phyloP scores from a whole-genome alignment of 1,140 invertebrate species.

The Drosophila mauritiana region DNA sequence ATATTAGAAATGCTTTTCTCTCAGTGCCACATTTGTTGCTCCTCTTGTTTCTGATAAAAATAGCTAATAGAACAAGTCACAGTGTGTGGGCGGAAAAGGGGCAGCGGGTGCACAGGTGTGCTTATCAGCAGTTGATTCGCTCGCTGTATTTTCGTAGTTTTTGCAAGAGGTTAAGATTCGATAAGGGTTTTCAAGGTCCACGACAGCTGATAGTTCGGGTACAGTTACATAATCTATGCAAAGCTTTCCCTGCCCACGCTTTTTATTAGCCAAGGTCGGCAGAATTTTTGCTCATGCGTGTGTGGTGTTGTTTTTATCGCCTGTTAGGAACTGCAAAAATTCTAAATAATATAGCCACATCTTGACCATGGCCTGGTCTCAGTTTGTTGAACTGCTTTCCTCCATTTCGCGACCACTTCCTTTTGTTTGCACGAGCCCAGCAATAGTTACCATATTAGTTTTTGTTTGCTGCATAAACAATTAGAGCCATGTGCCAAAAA shows the following conservation, averaged over 20 bases:
- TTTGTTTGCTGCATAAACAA: conserved; percentile 40
- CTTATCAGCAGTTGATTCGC: conserved; percentile 44
- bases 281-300: conserved; percentile 40
- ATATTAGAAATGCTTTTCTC: background rate
- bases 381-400: conserved; percentile 45
- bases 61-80: conserved; percentile 17
- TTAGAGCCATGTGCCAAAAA: conserved; percentile 18
- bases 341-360: conserved; percentile 41
- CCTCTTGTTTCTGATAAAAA: conserved; percentile 12
- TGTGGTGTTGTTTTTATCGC: conserved; percentile 22
- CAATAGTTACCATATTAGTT: conserved; percentile 26
- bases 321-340: conserved; percentile 39
- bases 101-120: conserved; percentile 17
- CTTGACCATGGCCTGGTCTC: conserved; percentile 52
- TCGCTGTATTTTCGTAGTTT: conserved; percentile 68
- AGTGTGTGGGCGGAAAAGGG: background rate
- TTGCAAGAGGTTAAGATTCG: conserved; percentile 82
- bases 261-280: conserved; percentile 79
- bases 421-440: conserved; percentile 13
- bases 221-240: conserved; percentile 64
- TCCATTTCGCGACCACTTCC: conserved; percentile 19
- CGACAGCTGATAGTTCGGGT: conserved; percentile 48
- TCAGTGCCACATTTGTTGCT: background rate
- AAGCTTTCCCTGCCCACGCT: conserved; percentile 40
- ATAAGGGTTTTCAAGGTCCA: conserved; percentile 76